A percentile compares a stretch with the other conserved stretches of the same genome.
Evolutionary conservation across 2,888 invertebrate genomes (phyloP).

Genomic region (Rutpela maculata): DNA sequence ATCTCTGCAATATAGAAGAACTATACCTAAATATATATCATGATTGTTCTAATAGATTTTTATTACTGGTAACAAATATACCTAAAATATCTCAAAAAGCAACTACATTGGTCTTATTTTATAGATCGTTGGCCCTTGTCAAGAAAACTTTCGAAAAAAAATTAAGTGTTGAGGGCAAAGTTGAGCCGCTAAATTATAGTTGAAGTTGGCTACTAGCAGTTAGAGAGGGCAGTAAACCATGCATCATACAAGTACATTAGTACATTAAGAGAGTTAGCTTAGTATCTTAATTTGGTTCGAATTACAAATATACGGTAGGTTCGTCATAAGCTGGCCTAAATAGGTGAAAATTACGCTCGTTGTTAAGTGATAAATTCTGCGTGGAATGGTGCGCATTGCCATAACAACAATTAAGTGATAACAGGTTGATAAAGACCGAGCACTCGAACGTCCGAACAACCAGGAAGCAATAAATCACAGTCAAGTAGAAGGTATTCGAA

Average conservation of each 20-base stretch:
- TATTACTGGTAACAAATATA: constrained; percentile 38
- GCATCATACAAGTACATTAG: background rate
- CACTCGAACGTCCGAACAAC: too few relatives aligned
- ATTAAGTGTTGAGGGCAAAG: constrained; percentile 8
- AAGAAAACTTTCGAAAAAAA: constrained; percentile 26
- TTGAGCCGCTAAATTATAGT: background rate
- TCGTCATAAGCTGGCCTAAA: too few relatives aligned
- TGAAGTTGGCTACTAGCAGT: constrained; percentile 1
- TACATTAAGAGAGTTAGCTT: too few relatives aligned
- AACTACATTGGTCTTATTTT: constrained; percentile 41
- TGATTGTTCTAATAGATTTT: constrained; percentile 36
- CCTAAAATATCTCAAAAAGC: constrained; percentile 43
- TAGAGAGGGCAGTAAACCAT: background rate
- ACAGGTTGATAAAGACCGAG: too few relatives aligned
- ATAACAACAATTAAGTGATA: too few relatives aligned
- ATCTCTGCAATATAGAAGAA: constrained; percentile 39
- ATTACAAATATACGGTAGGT: too few relatives aligned
- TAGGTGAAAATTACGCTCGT: too few relatives aligned
- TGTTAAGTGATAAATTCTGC: too few relatives aligned
- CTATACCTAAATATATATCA: constrained; percentile 40
- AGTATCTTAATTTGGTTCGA: too few relatives aligned
- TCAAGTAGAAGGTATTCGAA: too few relatives aligned
- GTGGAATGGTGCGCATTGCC: too few relatives aligned
- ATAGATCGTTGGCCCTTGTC: constrained; percentile 53
- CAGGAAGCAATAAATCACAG: too few relatives aligned